Conservation (phyloP, 2,797 vertebrate genomes). For the Pteropus rufus region DNA sequence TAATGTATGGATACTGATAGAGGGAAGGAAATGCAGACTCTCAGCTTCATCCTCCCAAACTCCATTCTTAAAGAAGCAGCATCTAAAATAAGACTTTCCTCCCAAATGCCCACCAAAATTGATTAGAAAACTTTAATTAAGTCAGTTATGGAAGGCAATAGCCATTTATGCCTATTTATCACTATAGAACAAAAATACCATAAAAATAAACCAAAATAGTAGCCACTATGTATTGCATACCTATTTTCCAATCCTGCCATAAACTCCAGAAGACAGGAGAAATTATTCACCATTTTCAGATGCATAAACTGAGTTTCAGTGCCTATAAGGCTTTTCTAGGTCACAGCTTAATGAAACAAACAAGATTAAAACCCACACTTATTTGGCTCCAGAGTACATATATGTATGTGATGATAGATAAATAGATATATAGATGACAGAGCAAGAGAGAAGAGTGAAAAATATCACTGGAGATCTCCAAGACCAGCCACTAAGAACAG, state of each 20-base stretch:
- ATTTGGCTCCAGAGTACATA: not conserved
- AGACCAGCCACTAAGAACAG: not conserved
- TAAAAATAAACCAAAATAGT: not conserved
- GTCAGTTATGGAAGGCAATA: not conserved
- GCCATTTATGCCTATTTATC: not conserved
- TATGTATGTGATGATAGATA: not conserved
- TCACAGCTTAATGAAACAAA: not conserved
- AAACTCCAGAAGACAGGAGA: not conserved
- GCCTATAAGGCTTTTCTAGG: not conserved
- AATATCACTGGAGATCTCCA: not conserved
- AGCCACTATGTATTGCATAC: not conserved
- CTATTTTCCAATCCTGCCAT: not conserved
- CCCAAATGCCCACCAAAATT: not conserved
- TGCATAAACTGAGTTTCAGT: not conserved
- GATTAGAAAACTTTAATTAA: not conserved
- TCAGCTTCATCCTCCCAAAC: not conserved
- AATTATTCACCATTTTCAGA: slow-evolving; percentile 13
- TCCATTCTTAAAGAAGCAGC: not conserved
- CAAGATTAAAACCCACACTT: not conserved
- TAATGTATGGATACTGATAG: not conserved
- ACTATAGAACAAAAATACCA: not conserved
- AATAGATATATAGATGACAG: not conserved
- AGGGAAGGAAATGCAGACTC: not conserved
- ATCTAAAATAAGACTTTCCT: not conserved
- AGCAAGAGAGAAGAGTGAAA: not conserved